Evolutionary conservation across 2,113 vertebrate genomes (phyloP).

Genomic region (Eptatretus burgeri): DNA sequence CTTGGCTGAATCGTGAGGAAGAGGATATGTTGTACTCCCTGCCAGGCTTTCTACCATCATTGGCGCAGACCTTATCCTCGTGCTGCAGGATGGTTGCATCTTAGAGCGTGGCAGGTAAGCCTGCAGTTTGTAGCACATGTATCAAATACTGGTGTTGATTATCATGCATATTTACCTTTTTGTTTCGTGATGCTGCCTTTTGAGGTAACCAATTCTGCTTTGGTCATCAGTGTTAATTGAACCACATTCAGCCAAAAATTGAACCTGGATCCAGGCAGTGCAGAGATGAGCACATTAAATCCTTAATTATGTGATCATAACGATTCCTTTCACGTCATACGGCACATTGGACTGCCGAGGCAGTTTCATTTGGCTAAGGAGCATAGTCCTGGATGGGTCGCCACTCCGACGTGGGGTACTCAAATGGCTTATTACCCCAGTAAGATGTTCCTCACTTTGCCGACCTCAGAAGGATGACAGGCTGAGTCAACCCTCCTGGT

Average conservation of each 20-base stretch:
- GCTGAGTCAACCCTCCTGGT: too few relatives aligned
- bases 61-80: constrained; percentile 59
- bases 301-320: not conserved
- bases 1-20: too few relatives aligned
- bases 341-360: too few relatives aligned
- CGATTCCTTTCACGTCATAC: too few relatives aligned
- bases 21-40: constrained; percentile 2
- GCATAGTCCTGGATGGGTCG: too few relatives aligned
- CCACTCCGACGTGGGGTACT: too few relatives aligned
- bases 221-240: not conserved
- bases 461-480: too few relatives aligned
- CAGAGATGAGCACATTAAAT: not conserved
- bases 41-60: constrained; percentile 63
- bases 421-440: too few relatives aligned
- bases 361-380: too few relatives aligned
- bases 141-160: not conserved
- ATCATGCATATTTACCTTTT: constrained; percentile 24
- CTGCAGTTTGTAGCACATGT: not conserved
- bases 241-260: not conserved
- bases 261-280: not conserved
- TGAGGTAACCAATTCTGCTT: not conserved
- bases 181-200: not conserved
- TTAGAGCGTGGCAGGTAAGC: constrained; percentile 48
- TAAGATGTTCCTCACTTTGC: too few relatives aligned
- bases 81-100: constrained; percentile 41